Conservation (phyloP, 2,113 vertebrate species). For the Lampris incognitus region DNA sequence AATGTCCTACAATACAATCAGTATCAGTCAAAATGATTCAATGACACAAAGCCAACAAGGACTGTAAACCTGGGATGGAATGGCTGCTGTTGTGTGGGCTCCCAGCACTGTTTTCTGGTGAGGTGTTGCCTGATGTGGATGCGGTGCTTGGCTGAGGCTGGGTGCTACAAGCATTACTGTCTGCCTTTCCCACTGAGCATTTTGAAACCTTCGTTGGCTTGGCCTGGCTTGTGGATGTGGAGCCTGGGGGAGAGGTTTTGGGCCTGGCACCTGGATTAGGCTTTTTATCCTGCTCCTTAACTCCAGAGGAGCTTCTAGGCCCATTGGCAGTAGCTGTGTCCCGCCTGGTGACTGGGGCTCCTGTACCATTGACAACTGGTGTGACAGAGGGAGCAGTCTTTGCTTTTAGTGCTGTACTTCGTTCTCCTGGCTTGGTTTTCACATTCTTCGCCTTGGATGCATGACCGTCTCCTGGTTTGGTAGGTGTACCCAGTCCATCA, state of each 20-base stretch:
- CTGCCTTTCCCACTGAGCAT: slow-evolving; percentile 77
- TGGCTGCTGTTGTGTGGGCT: slow-evolving; percentile 72
- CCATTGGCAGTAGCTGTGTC: slow-evolving; percentile 77
- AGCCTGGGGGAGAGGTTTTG: slow-evolving; percentile 81
- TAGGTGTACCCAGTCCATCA: slow-evolving; percentile 88
- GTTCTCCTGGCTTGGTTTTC: slow-evolving; percentile 84
- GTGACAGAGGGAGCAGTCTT: slow-evolving; percentile 83
- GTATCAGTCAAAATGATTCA: slow-evolving; percentile 30
- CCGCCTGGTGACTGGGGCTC: slow-evolving; percentile 73
- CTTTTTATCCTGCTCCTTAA: slow-evolving; percentile 84
- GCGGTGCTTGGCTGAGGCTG: slow-evolving; percentile 56
- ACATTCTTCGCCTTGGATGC: slow-evolving; percentile 85
- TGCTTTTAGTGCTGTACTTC: slow-evolving; percentile 81
- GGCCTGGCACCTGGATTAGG: slow-evolving; percentile 85
- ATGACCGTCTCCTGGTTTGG: slow-evolving; percentile 84
- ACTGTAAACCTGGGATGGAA: slow-evolving; percentile 74
- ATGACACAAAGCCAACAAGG: slow-evolving; percentile 52
- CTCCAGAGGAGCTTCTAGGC: slow-evolving; percentile 77
- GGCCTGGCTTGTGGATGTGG: slow-evolving; percentile 71
- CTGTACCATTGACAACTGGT: slow-evolving; percentile 83
- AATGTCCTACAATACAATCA: slow-evolving; percentile 27
- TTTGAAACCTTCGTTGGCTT: slow-evolving; percentile 81
- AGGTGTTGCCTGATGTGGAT: slow-evolving; percentile 79
- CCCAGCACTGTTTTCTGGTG: slow-evolving; percentile 79
- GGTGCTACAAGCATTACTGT: slow-evolving; percentile 50